Evolutionary conservation across 2,888 invertebrate species (phyloP).

Genomic region (Brachynemurus nebulosus): DNA sequence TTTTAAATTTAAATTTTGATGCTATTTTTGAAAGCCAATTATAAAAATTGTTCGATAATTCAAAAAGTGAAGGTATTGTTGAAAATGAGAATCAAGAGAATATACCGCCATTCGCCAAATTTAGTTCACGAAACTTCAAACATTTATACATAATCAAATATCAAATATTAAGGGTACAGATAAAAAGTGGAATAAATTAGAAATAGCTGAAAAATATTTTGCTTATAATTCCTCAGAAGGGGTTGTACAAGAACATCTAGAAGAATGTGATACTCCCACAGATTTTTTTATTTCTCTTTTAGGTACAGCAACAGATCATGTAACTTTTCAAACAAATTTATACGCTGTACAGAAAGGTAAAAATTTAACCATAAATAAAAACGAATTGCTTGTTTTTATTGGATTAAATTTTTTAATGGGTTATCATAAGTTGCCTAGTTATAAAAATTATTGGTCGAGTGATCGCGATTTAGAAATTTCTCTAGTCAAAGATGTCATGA

Average conservation of each 20-base stretch:
- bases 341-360: neutral
- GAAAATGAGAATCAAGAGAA: neutral
- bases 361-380: neutral
- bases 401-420: slow-evolving; percentile 10
- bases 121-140: too few species aligned
- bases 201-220: too few species aligned
- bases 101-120: too few species aligned
- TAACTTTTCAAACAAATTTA: slow-evolving; percentile 1
- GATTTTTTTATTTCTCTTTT: neutral
- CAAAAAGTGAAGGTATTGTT: too few species aligned
- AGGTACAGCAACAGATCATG: neutral
- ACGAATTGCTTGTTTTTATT: slow-evolving; percentile 5
- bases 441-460: slow-evolving; percentile 3
- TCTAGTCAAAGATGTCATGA: slow-evolving; percentile 6
- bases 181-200: too few species aligned
- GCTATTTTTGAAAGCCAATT: neutral
- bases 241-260: neutral
- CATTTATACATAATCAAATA: too few species aligned
- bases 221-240: neutral
- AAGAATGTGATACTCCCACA: neutral
- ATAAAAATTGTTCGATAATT: neutral
- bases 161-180: too few species aligned
- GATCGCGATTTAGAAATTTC: slow-evolving; percentile 6
- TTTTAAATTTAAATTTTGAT: too few species aligned
- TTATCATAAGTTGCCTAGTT: slow-evolving; percentile 6